Percentiles rank a stretch among this genome's conserved stretches.
Conservation (phyloP, 2,888 invertebrate species). For the Spisula subtruncata region DNA sequence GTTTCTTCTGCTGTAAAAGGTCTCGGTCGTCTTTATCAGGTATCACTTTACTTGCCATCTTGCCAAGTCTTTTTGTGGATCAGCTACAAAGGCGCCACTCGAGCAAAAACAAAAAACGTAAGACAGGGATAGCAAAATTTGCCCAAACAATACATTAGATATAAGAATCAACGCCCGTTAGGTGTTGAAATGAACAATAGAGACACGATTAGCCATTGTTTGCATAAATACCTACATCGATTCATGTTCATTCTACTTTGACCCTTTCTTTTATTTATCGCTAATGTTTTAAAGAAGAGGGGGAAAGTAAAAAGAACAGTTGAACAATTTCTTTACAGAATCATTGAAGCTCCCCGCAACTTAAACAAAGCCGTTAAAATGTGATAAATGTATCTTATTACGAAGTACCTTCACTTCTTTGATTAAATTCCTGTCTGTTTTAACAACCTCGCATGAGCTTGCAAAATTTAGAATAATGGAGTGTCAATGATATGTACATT, state of each 20-base stretch:
- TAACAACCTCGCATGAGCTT: conserved; percentile 60
- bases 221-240: conserved; percentile 71
- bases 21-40: conserved; percentile 54
- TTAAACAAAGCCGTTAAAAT: conserved; percentile 60
- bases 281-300: conserved; percentile 52
- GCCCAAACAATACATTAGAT: conserved; percentile 57
- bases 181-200: conserved; percentile 66
- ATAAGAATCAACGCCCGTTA: conserved; percentile 64
- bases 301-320: conserved; percentile 63
- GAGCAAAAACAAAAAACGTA: conserved; percentile 60
- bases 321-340: conserved; percentile 62
- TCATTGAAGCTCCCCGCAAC: conserved; percentile 56
- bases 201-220: conserved; percentile 62
- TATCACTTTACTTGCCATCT: conserved; percentile 70
- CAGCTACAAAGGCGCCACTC: conserved; percentile 57
- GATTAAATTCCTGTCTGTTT: conserved; percentile 59
- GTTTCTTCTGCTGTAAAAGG: conserved; percentile 51
- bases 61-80: conserved; percentile 57
- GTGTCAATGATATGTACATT: background rate
- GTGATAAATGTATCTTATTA: conserved; percentile 70
- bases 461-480: conserved; percentile 35
- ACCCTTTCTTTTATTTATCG: conserved; percentile 62
- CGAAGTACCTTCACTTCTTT: conserved; percentile 30
- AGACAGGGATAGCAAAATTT: conserved; percentile 56
- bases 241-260: conserved; percentile 70